A percentile compares a stretch with the other conserved stretches of the same genome.
phyloP scores from a whole-genome alignment of 2,888 invertebrate genomes.

The Exocentrus adspersus region DNA sequence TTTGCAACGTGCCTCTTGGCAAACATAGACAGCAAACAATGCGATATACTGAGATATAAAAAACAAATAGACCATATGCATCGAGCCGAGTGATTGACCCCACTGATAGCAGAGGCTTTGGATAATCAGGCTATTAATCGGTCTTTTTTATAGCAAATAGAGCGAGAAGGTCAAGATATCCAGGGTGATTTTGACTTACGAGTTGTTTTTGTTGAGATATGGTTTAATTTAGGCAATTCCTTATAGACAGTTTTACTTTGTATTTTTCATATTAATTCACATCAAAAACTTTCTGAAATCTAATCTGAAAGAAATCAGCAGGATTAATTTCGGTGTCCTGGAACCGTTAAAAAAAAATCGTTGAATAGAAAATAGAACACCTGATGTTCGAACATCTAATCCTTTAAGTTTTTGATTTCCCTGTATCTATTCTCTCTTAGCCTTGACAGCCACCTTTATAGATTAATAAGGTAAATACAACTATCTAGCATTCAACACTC shows the following conservation, averaged over 20 bases:
- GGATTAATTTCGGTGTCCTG: too few relatives aligned
- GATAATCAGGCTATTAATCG: slow-evolving; percentile 48
- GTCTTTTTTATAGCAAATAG: slow-evolving; percentile 35
- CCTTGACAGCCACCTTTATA: not conserved
- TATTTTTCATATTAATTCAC: too few relatives aligned
- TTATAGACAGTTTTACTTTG: too few relatives aligned
- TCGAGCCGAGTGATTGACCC: slow-evolving; percentile 58
- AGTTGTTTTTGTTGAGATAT: not conserved
- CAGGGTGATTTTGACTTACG: slow-evolving; percentile 3
- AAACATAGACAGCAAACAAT: slow-evolving; percentile 58
- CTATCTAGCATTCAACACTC: not conserved
- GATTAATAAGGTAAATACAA: not conserved
- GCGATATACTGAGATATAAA: slow-evolving; percentile 57
- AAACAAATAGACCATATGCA: slow-evolving; percentile 61
- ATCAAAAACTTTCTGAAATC: too few relatives aligned
- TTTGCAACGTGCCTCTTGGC: slow-evolving; percentile 54
- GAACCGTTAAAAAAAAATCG: too few relatives aligned
- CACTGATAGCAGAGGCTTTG: slow-evolving; percentile 48
- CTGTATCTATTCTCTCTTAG: too few relatives aligned
- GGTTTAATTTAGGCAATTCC: too few relatives aligned
- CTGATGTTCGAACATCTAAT: too few relatives aligned
- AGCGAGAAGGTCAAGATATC: slow-evolving; percentile 14
- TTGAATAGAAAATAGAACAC: too few relatives aligned
- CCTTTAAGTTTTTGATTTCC: too few relatives aligned
- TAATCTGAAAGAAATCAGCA: too few relatives aligned